These are phyloP conservation scores for Drosophila obscura DNA, from an alignment of 1,140 invertebrate genomes.

Conservation along the genomic window DNA sequence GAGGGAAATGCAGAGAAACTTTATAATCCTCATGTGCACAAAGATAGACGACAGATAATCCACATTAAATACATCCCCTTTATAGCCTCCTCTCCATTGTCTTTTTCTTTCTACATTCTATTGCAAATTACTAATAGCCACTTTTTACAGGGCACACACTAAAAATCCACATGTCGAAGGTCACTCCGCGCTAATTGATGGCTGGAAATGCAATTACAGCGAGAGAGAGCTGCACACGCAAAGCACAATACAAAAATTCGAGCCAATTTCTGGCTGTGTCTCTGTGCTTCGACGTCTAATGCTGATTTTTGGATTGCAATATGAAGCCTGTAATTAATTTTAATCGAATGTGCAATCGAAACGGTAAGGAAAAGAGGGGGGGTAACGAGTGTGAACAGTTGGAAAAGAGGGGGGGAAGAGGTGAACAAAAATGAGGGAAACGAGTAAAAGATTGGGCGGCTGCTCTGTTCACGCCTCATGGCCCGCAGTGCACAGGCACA, in stretches of 20 bases:
- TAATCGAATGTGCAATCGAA: conserved; percentile 60
- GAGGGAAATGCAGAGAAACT: neutral
- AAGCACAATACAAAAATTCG: conserved; percentile 7
- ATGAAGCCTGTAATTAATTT: conserved; percentile 76
- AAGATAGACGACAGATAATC: no score
- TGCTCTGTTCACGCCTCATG: conserved; percentile 48
- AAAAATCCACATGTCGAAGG: conserved; percentile 20
- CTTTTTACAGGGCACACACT: no score
- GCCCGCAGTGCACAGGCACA: conserved; percentile 73
- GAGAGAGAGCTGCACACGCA: neutral
- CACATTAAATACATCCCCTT: no score
- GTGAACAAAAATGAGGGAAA: neutral
- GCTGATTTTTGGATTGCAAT: conserved; percentile 68
- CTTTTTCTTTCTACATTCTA: no score
- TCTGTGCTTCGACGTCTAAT: conserved; percentile 30
- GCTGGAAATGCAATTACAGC: conserved; percentile 32
- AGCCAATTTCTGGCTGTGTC: conserved; percentile 44
- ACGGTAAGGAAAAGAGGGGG: neutral
- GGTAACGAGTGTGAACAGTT: no score
- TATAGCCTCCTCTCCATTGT: no score
- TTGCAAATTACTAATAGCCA: no score
- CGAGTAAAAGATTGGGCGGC: neutral
- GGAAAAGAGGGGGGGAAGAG: neutral
- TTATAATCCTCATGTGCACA: no score
- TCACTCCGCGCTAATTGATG: conserved; percentile 45